Conservation (phyloP, 2,113 vertebrate species). For the Zeus faber region DNA sequence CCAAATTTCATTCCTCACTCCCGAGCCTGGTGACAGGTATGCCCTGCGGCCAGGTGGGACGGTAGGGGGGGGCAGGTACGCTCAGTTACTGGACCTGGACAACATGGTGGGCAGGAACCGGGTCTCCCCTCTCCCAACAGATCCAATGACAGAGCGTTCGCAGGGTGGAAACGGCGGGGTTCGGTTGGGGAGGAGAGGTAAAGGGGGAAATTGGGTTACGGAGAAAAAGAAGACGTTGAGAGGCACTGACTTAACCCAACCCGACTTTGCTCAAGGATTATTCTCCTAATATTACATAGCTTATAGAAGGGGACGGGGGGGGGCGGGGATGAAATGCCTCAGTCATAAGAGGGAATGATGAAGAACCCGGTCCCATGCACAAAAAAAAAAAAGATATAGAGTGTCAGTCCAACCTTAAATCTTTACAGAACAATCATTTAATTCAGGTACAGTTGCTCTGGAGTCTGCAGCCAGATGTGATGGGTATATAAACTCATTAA, state of each 20-base stretch:
- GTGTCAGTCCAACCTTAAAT: too few species aligned
- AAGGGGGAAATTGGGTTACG: constrained; percentile 51
- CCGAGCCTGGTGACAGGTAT: constrained; percentile 54
- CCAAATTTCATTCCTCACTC: constrained; percentile 13
- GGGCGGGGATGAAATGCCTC: constrained; percentile 45
- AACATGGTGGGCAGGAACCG: constrained; percentile 48
- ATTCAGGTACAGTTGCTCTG: too few species aligned
- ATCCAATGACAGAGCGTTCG: constrained; percentile 70
- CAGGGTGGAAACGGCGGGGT: constrained; percentile 30
- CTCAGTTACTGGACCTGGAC: constrained; percentile 35
- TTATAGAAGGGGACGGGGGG: constrained; percentile 63
- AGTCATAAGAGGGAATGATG: constrained; percentile 26
- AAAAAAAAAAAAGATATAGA: constrained; percentile 25
- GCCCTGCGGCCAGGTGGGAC: constrained; percentile 50
- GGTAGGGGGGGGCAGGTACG: constrained; percentile 43
- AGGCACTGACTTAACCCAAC: constrained; percentile 51
- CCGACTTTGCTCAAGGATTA: constrained; percentile 66
- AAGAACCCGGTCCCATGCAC: background rate
- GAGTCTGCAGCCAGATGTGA: too few species aligned
- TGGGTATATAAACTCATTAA: too few species aligned
- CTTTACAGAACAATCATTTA: too few species aligned
- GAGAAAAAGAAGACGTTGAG: constrained; percentile 52
- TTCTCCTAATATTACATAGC: constrained; percentile 78
- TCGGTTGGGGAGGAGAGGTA: constrained; percentile 4
- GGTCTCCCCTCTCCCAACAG: constrained; percentile 66